Evolutionary conservation across 2,888 invertebrate genomes (phyloP).

Genomic region (Sphaerophoria rueppellii): DNA sequence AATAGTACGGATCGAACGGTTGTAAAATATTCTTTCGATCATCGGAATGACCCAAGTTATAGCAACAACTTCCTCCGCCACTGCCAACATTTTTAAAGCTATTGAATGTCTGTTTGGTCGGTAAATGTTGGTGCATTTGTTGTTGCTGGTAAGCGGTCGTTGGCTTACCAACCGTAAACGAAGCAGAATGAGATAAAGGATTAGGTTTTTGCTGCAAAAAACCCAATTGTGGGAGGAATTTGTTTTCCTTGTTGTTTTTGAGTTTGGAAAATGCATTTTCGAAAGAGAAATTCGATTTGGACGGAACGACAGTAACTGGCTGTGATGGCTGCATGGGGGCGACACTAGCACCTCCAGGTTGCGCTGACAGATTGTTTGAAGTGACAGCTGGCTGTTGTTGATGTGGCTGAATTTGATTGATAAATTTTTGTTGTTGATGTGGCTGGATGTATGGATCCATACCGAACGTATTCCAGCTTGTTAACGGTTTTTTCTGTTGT

Average conservation of each 20-base stretch:
- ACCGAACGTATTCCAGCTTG: conserved; percentile 80
- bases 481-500: conserved; percentile 79
- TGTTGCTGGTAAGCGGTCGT: conserved; percentile 75
- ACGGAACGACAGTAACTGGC: conserved; percentile 11
- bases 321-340: conserved; percentile 9
- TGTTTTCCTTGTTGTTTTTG: conserved; percentile 70
- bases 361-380: conserved; percentile 48
- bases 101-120: conserved; percentile 70
- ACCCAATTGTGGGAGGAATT: conserved; percentile 54
- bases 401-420: conserved; percentile 50
- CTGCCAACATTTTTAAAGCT: conserved; percentile 67
- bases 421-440: conserved; percentile 65
- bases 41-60: conserved; percentile 69
- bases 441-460: conserved; percentile 78
- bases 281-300: conserved; percentile 62
- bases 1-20: conserved; percentile 79
- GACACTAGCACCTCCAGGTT: conserved; percentile 37
- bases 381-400: conserved; percentile 62
- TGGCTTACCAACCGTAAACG: conserved; percentile 79
- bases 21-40: conserved; percentile 77
- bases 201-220: conserved; percentile 74
- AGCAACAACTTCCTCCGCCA: conserved; percentile 52
- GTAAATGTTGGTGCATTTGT: conserved; percentile 69
- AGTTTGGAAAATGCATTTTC: conserved; percentile 59
- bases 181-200: conserved; percentile 79